Conservation (phyloP, 2,888 invertebrate genomes). For the Lithophane leautieri region DNA sequence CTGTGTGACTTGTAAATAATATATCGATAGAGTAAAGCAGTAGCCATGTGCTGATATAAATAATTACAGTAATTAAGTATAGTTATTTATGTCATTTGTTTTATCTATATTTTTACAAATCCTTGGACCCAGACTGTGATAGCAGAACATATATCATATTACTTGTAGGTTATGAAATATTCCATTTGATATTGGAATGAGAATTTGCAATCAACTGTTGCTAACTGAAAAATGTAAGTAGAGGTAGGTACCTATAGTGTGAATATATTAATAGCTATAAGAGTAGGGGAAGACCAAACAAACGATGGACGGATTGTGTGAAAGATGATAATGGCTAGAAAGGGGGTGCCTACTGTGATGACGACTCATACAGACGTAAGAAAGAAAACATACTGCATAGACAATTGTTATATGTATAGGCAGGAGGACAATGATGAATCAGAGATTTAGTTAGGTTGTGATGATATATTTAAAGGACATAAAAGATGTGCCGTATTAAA, state of each 20-base stretch:
- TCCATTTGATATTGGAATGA: constrained; percentile 23
- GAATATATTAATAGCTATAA: neutral
- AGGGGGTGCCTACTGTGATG: neutral
- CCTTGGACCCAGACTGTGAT: constrained; percentile 52
- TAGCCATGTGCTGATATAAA: constrained; percentile 17
- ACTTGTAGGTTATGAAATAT: constrained; percentile 33
- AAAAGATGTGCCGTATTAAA: neutral
- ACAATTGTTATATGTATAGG: neutral
- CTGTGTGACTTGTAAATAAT: constrained; percentile 31
- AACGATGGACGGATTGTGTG: neutral
- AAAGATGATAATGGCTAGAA: neutral
- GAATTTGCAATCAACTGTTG: neutral
- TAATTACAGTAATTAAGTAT: constrained; percentile 14
- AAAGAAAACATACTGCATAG: neutral
- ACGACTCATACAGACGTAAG: neutral
- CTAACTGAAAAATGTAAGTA: neutral
- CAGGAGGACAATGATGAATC: neutral
- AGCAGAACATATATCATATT: constrained; percentile 30
- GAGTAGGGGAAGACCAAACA: neutral
- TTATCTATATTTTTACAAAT: constrained; percentile 50
- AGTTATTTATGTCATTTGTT: constrained; percentile 24
- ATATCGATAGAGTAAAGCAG: constrained; percentile 9
- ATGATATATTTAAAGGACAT: neutral
- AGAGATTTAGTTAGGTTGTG: neutral
- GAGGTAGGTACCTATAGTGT: neutral